Base-by-base conservation (phyloP, 2,888 invertebrate genomes). In the Pasiphila rectangulata region DNA sequence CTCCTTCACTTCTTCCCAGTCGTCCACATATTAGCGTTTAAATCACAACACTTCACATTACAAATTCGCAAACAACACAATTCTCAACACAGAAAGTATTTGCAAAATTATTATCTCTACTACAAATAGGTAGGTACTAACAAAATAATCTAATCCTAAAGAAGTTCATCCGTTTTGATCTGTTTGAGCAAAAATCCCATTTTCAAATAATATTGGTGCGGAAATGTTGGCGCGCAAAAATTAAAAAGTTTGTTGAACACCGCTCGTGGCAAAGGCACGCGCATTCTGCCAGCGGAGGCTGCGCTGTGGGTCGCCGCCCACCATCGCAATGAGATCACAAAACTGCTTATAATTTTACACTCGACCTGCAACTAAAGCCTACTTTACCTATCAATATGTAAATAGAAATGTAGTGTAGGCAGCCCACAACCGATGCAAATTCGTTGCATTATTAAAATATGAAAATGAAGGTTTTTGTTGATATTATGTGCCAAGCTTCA, bases 291-390 rank as follows among this genome's bases (percentile, higher is more conserved):
- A 46, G 57, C 49, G 54, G 69, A 64, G 67, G 65, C 64, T 72
- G n/a, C n/a, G n/a, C n/a, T 71, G 72, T 75, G 81, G 82, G 80
- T 81, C 83, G 79, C 78, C 83, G 79, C 83, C 83, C 75, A 83
- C 84, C 63, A 32, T 55, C 67, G 75, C 83, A 83, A 75, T 85
- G 84, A 84, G 80, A 82, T 83, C 85, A 85, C 83, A 76, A 79
- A 76, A 77, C 67, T 72, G 78, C 71, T 75, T 67, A 75, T 73
- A 74, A 81, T 82, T 84, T 75, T n/a, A 79, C 80, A 83, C 83
- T 77, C 67, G 66, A 64, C 70, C 64, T 69, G 67, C 70, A 72
- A 64, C 62, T 64, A 54, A 52, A 59, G 67, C 71, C 71, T 75
- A 67, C 67, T 60, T 63, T 62, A 59, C 61, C 52, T 51, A 47